Percentiles rank a stretch among this genome's conserved stretches.
Evolutionary conservation across 2,888 invertebrate genomes (phyloP).

Genomic region (Agonopterix alstromeriana): DNA sequence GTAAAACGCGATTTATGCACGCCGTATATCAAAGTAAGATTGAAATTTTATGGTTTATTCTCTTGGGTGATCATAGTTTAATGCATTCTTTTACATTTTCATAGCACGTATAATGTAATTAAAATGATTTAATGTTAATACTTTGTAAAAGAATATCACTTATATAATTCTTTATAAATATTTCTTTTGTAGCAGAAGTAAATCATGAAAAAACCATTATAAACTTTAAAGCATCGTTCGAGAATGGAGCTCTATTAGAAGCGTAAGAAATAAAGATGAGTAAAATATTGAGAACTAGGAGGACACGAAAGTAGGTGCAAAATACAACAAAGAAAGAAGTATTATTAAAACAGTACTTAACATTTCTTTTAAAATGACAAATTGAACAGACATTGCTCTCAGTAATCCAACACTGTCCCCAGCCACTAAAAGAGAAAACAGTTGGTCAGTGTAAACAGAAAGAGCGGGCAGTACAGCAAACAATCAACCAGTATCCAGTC

Average conservation of each 20-base stretch:
- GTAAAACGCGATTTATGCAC: constrained; percentile 36
- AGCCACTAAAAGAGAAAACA: constrained; percentile 42
- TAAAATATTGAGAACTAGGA: too few species aligned
- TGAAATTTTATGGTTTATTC: constrained; percentile 18
- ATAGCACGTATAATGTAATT: constrained; percentile 6
- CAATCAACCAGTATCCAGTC: constrained; percentile 42
- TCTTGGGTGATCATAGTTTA: constrained; percentile 7
- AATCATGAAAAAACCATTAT: too few species aligned
- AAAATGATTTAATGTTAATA: constrained; percentile 9
- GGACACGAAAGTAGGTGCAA: neutral
- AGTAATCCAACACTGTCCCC: constrained; percentile 9
- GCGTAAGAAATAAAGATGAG: too few species aligned
- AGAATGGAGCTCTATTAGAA: too few species aligned
- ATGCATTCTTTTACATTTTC: constrained; percentile 7
- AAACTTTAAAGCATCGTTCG: too few species aligned
- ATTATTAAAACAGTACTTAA: neutral
- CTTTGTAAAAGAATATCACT: neutral
- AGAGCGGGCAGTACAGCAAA: constrained; percentile 38
- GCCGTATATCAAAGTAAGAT: constrained; percentile 25
- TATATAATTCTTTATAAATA: too few species aligned
- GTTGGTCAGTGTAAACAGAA: constrained; percentile 49
- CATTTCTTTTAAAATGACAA: neutral
- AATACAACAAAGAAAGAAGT: neutral
- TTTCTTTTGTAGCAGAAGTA: too few species aligned
- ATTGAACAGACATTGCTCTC: neutral